A percentile compares a stretch with the other conserved stretches of the same genome.
phyloP scores from a whole-genome alignment of 1,140 invertebrate genomes.

The Sycobia sp. region DNA sequence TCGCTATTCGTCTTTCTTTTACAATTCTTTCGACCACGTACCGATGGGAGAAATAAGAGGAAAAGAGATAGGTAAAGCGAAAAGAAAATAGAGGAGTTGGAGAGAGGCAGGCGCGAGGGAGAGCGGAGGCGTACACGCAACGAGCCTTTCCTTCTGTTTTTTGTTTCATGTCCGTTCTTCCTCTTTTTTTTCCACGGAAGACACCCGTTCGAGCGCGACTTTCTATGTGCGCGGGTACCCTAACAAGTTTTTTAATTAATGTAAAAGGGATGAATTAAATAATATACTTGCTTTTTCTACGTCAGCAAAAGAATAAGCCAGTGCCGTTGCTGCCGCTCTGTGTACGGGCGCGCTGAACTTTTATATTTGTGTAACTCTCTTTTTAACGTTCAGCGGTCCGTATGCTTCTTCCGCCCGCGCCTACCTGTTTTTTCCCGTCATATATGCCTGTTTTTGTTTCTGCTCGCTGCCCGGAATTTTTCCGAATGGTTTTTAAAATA shows the following conservation, averaged over 20 bases:
- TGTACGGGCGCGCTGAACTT: conserved; percentile 12
- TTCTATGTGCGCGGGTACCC: conserved; percentile 9
- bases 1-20: not conserved
- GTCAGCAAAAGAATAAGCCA: conserved; percentile 14
- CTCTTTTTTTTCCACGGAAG: conserved; percentile 13
- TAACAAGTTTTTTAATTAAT: conserved; percentile 31
- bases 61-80: not conserved
- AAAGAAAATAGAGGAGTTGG: too few relatives aligned
- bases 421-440: not conserved
- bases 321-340: conserved; percentile 1
- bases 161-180: too few relatives aligned
- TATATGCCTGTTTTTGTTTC: not conserved
- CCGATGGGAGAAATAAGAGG: not conserved
- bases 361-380: conserved; percentile 23
- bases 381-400: conserved; percentile 6
- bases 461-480: not conserved
- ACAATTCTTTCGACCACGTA: not conserved
- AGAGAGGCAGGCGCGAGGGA: too few relatives aligned
- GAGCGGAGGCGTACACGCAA: too few relatives aligned
- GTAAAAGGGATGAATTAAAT: conserved; percentile 32
- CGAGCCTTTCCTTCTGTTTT: too few relatives aligned
- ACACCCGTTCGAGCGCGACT: conserved; percentile 11
- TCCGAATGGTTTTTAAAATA: conserved; percentile 10
- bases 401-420: not conserved
- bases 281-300: conserved; percentile 25